Percentiles rank a stretch among this genome's conserved stretches.
Evolutionary conservation across 2,797 vertebrate genomes (phyloP).

Genomic region (Lacerta viridis): DNA sequence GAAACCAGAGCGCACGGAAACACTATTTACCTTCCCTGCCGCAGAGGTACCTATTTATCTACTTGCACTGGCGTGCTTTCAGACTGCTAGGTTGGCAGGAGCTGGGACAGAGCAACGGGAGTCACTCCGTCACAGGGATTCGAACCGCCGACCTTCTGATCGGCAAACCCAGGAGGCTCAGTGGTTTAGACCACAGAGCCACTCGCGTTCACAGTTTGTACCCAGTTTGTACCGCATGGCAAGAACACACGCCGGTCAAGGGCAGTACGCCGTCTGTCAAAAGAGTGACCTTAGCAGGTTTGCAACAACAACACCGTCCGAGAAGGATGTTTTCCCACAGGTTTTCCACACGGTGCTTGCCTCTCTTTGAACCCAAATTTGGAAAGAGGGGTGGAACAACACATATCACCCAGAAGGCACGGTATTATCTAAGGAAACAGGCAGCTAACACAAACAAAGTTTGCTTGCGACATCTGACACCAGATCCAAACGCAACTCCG

Average conservation of each 20-base stretch:
- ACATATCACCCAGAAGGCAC: background rate
- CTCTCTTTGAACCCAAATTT: background rate
- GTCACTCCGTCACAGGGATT: too few relatives aligned
- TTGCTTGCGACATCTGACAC: too few relatives aligned
- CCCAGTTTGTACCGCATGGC: background rate
- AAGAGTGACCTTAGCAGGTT: background rate
- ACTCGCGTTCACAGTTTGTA: too few relatives aligned
- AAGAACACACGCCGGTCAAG: background rate
- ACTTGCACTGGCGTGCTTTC: too few relatives aligned
- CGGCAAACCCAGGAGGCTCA: too few relatives aligned
- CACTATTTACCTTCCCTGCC: accelerated
- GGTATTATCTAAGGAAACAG: background rate
- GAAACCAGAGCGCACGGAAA: too few relatives aligned
- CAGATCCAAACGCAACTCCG: background rate
- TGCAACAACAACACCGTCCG: background rate
- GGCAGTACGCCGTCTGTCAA: constrained; percentile 11
- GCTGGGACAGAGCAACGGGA: too few relatives aligned
- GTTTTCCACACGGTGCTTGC: constrained; percentile 7
- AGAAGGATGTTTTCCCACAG: constrained; percentile 50
- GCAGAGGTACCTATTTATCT: too few relatives aligned
- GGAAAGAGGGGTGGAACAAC: background rate
- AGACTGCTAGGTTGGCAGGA: too few relatives aligned
- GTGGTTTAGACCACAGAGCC: too few relatives aligned
- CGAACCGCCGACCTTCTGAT: too few relatives aligned
- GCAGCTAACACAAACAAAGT: background rate